Percentiles rank a stretch among this genome's conserved stretches.
phyloP scores from a whole-genome alignment of 2,888 invertebrate genomes.

The Adineta ricciae region DNA sequence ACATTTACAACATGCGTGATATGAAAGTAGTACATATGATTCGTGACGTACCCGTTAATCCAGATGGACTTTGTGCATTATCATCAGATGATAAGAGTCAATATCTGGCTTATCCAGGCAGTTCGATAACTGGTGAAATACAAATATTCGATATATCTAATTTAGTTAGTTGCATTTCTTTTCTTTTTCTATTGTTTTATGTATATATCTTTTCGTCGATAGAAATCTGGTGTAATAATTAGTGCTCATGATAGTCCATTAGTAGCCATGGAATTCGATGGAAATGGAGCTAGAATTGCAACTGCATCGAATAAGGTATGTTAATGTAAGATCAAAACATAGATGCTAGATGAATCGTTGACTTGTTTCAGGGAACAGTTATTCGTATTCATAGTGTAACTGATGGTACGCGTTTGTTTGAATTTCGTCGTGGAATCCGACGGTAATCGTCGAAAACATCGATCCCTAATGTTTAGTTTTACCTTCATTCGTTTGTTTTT shows the following conservation, averaged over 20 bases:
- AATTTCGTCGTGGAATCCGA: slow-evolving; percentile 89
- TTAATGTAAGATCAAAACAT: not conserved
- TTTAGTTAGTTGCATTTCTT: slow-evolving; percentile 57
- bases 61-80: slow-evolving; percentile 78
- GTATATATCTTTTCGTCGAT: slow-evolving; percentile 38
- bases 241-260: slow-evolving; percentile 90
- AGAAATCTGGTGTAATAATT: slow-evolving; percentile 91
- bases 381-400: slow-evolving; percentile 79
- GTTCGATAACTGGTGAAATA: slow-evolving; percentile 80
- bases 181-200: not conserved
- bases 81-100: slow-evolving; percentile 79
- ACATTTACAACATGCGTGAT: slow-evolving; percentile 91
- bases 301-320: slow-evolving; percentile 53
- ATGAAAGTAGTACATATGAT: slow-evolving; percentile 97
- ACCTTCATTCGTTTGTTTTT: no score
- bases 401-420: slow-evolving; percentile 78
- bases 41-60: slow-evolving; percentile 90
- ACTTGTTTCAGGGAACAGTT: slow-evolving; percentile 69
- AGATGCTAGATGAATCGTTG: not conserved
- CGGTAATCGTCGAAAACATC: slow-evolving; percentile 52
- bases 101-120: slow-evolving; percentile 90
- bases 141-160: slow-evolving; percentile 86
- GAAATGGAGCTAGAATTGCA: slow-evolving; percentile 60
- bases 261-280: slow-evolving; percentile 84
- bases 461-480: no score